phyloP scores from a whole-genome alignment of 30 jellyfish, hydroid and myxozoan genomes.

The Aurelia aurita region DNA sequence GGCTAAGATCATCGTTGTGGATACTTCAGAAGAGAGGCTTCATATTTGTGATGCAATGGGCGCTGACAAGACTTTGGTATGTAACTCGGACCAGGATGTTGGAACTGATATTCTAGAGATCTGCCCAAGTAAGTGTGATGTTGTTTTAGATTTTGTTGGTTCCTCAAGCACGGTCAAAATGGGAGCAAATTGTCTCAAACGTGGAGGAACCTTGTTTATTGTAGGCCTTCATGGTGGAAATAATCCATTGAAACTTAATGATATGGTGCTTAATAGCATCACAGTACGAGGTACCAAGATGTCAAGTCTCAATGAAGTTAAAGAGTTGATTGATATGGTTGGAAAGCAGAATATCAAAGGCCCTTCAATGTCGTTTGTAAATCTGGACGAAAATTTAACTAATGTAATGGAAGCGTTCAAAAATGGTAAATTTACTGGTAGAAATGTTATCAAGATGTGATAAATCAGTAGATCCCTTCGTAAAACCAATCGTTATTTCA shows the following conservation, averaged over 20 bases:
- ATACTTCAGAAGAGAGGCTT: not conserved
- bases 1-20: not conserved
- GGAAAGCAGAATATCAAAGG: not conserved
- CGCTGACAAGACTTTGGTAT: not conserved
- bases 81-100: not conserved
- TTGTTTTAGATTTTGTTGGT: constrained; percentile 29
- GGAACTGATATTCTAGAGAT: not conserved
- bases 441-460: not conserved
- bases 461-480: not conserved
- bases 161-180: not conserved
- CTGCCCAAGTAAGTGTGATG: constrained; percentile 1
- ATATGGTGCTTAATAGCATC: not conserved
- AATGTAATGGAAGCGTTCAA: not conserved
- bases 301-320: not conserved
- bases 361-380: not conserved
- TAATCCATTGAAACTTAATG: not conserved
- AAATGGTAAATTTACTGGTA: not conserved
- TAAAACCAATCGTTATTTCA: no score
- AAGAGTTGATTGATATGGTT: not conserved
- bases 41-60: not conserved
- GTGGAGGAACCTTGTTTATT: not conserved
- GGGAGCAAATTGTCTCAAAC: constrained; percentile 1
- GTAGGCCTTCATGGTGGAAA: constrained; percentile 5
- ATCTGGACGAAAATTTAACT: not conserved
- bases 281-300: not conserved